Percentiles rank a stretch among this genome's conserved stretches.
phyloP scores from a whole-genome alignment of 2,113 vertebrate genomes.

The Solea senegalensis region DNA sequence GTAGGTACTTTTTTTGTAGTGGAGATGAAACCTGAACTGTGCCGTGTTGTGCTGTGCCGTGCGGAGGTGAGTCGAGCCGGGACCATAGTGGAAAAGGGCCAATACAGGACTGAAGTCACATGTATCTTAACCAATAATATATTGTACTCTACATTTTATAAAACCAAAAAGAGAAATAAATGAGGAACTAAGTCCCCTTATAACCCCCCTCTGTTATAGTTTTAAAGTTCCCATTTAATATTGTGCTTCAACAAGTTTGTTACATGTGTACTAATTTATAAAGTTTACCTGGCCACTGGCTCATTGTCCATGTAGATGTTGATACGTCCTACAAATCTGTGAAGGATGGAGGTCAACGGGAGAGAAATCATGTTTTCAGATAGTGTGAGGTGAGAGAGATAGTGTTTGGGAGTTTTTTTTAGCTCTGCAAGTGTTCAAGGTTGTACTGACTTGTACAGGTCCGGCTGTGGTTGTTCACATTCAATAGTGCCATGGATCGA shows the following conservation, averaged over 20 bases:
- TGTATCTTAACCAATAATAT: too few relatives aligned
- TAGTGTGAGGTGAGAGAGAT: not conserved
- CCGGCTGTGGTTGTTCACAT: slow-evolving; percentile 98
- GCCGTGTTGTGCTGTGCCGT: too few relatives aligned
- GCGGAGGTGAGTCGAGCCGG: too few relatives aligned
- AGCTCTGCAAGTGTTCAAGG: not conserved
- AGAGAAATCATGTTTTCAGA: not conserved
- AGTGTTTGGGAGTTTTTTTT: not conserved
- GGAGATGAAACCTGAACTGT: too few relatives aligned
- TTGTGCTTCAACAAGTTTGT: too few relatives aligned
- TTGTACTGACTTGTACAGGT: slow-evolving; percentile 94
- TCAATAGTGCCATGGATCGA: slow-evolving; percentile 92
- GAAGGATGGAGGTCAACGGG: not conserved
- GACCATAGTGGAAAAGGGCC: too few relatives aligned
- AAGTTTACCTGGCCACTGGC: slow-evolving; percentile 88
- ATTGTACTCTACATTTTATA: too few relatives aligned
- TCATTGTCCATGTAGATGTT: slow-evolving; percentile 93
- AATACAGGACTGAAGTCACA: too few relatives aligned
- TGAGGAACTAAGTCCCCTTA: too few relatives aligned
- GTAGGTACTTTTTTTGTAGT: too few relatives aligned
- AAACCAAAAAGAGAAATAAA: too few relatives aligned
- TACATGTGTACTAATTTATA: not conserved
- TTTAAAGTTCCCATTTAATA: not conserved
- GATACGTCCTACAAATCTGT: slow-evolving; percentile 95
- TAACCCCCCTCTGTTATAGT: too few relatives aligned